These are phyloP conservation scores for Portunus trituberculatus DNA, from an alignment of 1,140 invertebrate species.

Conservation along the genomic window DNA sequence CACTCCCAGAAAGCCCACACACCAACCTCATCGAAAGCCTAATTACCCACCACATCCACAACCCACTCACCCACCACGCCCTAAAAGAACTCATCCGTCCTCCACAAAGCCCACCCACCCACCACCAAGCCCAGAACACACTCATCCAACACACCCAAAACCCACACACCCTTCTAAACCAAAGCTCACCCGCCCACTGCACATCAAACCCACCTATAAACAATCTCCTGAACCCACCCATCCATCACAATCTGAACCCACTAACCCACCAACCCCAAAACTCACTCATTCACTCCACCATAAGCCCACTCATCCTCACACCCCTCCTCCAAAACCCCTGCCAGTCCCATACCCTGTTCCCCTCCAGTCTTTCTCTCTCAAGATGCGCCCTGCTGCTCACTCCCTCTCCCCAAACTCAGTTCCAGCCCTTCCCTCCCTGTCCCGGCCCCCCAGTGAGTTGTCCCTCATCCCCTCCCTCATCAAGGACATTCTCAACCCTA, in stretches of 20 bases:
- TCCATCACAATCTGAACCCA: no score
- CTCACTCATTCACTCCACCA: not conserved
- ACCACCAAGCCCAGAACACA: no score
- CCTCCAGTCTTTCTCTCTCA: not conserved
- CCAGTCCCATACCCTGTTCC: not conserved
- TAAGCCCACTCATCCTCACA: not conserved
- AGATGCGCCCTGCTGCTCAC: not conserved
- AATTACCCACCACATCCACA: no score
- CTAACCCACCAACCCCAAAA: no score
- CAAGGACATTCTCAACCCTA: not conserved
- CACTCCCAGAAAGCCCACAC: not conserved
- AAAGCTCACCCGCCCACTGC: no score
- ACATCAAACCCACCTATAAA: no score
- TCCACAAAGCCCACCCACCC: not conserved
- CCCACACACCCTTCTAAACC: no score
- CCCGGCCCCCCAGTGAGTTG: not conserved
- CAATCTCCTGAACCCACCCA: no score
- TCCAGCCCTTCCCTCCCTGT: not conserved
- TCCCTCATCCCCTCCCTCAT: not conserved
- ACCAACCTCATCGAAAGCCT: not conserved
- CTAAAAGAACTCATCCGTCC: not conserved
- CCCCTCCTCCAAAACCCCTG: not conserved
- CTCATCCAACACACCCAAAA: no score
- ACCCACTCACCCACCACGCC: not conserved
- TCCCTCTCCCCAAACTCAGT: not conserved